These are phyloP conservation scores for Agrotis segetum DNA, from an alignment of 2,888 invertebrate species.

Conservation along the genomic window DNA sequence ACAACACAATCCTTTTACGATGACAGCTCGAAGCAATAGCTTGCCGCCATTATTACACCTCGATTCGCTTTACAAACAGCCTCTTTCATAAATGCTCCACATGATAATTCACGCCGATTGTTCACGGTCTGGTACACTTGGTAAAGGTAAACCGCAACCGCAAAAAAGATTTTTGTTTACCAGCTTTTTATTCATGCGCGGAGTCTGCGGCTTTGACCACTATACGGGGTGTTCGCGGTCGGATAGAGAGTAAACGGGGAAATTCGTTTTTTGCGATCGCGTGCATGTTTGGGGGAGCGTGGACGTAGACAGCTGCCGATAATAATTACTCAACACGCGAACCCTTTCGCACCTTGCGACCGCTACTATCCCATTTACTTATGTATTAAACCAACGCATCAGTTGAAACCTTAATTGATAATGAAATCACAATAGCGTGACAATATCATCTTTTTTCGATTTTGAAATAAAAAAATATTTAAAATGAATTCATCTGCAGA, in stretches of 20 bases:
- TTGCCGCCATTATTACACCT: constrained; percentile 80
- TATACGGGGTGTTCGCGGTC: constrained; percentile 80
- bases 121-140: constrained; percentile 88
- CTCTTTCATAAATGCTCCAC: constrained; percentile 87
- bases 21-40: constrained; percentile 75
- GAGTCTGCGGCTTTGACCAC: constrained; percentile 83
- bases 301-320: constrained; percentile 85
- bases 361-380: constrained; percentile 68
- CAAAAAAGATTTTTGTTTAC: constrained; percentile 89
- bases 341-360: constrained; percentile 89
- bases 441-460: background rate
- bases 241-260: constrained; percentile 75
- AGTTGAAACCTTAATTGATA: constrained; percentile 56
- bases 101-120: constrained; percentile 88
- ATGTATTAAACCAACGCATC: constrained; percentile 66
- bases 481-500: too few relatives aligned
- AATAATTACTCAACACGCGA: constrained; percentile 87
- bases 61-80: constrained; percentile 85
- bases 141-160: constrained; percentile 88
- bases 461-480: background rate
- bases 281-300: constrained; percentile 84
- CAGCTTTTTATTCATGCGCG: constrained; percentile 82
- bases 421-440: constrained; percentile 37
- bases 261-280: constrained; percentile 82
- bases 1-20: constrained; percentile 81